Evolutionary conservation across 2,113 vertebrate species (phyloP).

Genomic region (Bagarius yarrelli): DNA sequence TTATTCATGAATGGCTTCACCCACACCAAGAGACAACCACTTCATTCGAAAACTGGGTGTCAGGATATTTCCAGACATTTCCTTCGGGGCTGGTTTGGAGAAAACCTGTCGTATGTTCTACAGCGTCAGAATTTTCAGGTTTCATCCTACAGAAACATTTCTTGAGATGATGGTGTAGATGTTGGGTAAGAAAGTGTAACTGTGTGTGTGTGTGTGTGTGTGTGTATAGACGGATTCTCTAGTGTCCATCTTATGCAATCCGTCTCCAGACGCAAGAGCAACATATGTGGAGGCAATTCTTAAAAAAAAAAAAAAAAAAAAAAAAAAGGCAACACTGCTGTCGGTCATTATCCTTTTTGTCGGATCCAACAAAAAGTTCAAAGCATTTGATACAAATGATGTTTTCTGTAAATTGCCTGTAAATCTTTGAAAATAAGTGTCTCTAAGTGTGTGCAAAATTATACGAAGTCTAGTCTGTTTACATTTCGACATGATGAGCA

Average conservation of each 20-base stretch:
- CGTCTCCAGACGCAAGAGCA: neutral
- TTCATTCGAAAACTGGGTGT: neutral
- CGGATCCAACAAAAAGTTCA: neutral
- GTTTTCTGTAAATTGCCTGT: no score
- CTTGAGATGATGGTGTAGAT: neutral
- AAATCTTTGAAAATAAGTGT: no score
- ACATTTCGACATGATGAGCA: no score
- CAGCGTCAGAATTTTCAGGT: neutral
- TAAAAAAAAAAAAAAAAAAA: neutral
- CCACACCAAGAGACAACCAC: neutral
- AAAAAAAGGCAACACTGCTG: neutral
- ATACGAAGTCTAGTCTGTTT: no score
- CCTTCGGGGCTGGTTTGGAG: neutral
- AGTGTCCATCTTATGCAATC: constrained; percentile 26
- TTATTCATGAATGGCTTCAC: constrained; percentile 29
- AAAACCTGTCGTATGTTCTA: neutral
- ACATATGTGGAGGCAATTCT: neutral
- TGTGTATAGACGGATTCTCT: neutral
- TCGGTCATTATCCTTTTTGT: neutral
- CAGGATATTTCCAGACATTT: neutral
- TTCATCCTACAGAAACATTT: neutral
- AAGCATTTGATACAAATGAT: no score
- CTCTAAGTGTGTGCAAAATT: no score
- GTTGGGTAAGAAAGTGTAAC: neutral
- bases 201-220: neutral